Evolutionary conservation across 2,888 invertebrate species (phyloP), one percentile per base, ranked within the genome.

Genomic region (Gortyna flavago): DNA sequence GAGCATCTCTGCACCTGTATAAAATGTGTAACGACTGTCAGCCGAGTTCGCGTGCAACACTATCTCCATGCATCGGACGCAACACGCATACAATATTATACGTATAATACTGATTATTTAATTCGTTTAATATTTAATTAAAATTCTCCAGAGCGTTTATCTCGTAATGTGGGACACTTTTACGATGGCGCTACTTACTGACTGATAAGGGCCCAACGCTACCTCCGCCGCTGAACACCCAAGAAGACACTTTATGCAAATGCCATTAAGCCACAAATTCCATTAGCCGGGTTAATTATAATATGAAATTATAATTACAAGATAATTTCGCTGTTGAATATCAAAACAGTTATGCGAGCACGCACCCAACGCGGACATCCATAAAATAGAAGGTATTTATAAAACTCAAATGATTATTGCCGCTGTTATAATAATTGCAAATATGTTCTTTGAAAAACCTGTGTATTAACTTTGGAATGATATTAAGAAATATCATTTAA

Each of bases 91-190:
- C 95, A 94, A 94, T 95, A 95, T 94, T 94, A 95, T 95, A 95
- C 92, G 93, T 95, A 95, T 96, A 96, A 96, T 96, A 96, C 96
- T 96, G 96, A 96, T 96, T 95, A 96, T 96, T 96, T 95, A 95
- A 96, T 96, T 96, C 96, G 89, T 95, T 96, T 96, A 96, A 96
- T 96, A 96, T 96, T 96, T 96, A 96, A 96, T 96, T 96, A 96
- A 96, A 96, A 96, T 96, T 96, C 96, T 94, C 95, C 93, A 93
- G 94, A 95, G 93, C 94, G 94, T 94, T 96, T 96, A 96, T 96
- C 96, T 96, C 94, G 94, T 95, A 96, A 95, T 96, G 96, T 96
- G 94, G 96, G 96, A 96, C 96, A 96, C 95, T 95, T 96, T 96
- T 95, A 96, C 96, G 96, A 96, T 93, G 96, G 94, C 94, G 95